These are phyloP conservation scores for Vanacampus margaritifer DNA, from an alignment of 2,113 vertebrate genomes.

Conservation along the genomic window DNA sequence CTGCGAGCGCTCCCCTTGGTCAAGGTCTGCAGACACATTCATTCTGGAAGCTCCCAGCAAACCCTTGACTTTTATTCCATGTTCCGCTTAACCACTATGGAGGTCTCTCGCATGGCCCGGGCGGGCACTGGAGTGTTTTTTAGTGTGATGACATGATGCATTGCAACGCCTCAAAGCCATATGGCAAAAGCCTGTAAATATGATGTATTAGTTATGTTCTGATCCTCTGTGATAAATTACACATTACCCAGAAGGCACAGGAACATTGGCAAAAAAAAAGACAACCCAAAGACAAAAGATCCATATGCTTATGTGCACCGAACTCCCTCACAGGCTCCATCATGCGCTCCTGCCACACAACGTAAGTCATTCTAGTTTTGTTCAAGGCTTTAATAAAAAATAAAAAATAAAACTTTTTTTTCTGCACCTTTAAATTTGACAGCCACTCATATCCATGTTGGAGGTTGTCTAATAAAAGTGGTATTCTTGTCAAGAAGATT, in stretches of 20 bases:
- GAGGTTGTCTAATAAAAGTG: slow-evolving; percentile 36
- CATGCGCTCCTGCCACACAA: slow-evolving; percentile 10
- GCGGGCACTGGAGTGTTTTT: slow-evolving; percentile 49
- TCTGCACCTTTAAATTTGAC: slow-evolving; percentile 53
- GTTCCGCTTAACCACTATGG: slow-evolving; percentile 48
- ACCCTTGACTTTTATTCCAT: slow-evolving; percentile 52
- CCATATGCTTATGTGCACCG: slow-evolving; percentile 21
- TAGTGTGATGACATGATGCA: slow-evolving; percentile 36
- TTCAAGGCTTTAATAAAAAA: slow-evolving; percentile 50
- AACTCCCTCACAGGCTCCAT: slow-evolving; percentile 18
- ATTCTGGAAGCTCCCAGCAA: slow-evolving; percentile 39
- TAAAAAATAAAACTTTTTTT: slow-evolving; percentile 57
- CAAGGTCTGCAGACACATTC: slow-evolving; percentile 64
- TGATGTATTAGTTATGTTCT: slow-evolving; percentile 42
- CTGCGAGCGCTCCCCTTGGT: slow-evolving; percentile 60
- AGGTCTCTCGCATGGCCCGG: slow-evolving; percentile 34
- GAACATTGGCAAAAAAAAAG: slow-evolving; percentile 14
- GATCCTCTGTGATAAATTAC: slow-evolving; percentile 29
- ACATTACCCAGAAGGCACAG: slow-evolving; percentile 29
- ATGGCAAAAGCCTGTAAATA: slow-evolving; percentile 38
- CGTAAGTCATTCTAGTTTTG: slow-evolving; percentile 41
- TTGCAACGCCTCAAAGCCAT: slow-evolving; percentile 36
- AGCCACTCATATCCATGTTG: slow-evolving; percentile 53
- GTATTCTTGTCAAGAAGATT: background rate
- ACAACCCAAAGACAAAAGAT: slow-evolving; percentile 9